Conservation (phyloP, 1,140 invertebrate species). For the Grapholita molesta region DNA sequence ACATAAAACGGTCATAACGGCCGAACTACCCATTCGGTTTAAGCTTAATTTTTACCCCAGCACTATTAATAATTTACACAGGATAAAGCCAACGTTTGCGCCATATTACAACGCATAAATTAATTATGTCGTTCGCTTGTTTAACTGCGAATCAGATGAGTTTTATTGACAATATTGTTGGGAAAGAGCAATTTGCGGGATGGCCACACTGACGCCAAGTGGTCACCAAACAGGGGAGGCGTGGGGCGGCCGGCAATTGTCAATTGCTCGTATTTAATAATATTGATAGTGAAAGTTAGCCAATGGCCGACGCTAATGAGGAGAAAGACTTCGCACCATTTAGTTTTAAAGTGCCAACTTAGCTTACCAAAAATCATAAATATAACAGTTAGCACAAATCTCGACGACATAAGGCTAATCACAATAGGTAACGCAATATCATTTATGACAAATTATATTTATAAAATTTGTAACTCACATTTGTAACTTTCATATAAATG, state of each 20-base stretch:
- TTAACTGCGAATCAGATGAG: constrained; percentile 78
- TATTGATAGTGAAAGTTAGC: constrained; percentile 23
- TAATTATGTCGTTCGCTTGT: constrained; percentile 76
- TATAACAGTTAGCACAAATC: no score
- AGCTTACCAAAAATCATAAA: no score
- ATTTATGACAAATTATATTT: no score
- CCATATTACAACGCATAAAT: constrained; percentile 78
- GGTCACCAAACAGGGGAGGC: constrained; percentile 64
- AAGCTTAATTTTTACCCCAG: constrained; percentile 77
- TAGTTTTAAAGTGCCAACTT: background rate
- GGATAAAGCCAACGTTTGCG: constrained; percentile 71
- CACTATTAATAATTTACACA: constrained; percentile 77
- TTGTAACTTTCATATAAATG: no score
- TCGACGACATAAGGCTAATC: no score
- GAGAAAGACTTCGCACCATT: background rate
- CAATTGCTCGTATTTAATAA: constrained; percentile 35
- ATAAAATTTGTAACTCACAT: no score
- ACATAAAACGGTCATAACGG: constrained; percentile 69
- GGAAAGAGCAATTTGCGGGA: constrained; percentile 76
- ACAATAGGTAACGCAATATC: no score
- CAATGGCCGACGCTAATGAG: background rate
- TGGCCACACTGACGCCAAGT: constrained; percentile 66
- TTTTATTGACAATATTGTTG: constrained; percentile 78
- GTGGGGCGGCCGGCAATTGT: constrained; percentile 35
- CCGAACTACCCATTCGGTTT: constrained; percentile 75